Base-by-base conservation (phyloP, 2,113 vertebrate genomes). In the Hystrix brachyura region DNA sequence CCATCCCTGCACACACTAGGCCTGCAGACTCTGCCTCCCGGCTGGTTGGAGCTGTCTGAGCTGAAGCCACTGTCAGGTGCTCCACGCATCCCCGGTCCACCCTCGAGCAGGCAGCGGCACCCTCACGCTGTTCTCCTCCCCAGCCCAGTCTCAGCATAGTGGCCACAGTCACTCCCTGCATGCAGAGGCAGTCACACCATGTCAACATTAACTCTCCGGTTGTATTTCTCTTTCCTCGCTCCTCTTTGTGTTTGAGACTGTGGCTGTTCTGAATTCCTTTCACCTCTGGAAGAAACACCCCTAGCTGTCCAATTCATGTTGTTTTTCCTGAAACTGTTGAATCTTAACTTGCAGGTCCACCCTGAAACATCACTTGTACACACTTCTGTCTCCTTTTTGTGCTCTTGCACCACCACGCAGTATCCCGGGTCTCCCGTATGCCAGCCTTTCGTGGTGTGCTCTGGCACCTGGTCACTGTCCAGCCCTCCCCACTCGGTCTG, bases 31-130 rank as follows among this genome's bases (percentile, higher is more conserved):
- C 27, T 43, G 21, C 27, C 48, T 1, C 3, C 9, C 27, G 6
- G 62, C 43, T 0, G 5, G n/a, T 14, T 21, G 6, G 3, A 74
- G 62, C 25, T 65, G 2, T 15, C 6, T 3, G 27, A 81, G 43
- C 27, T 74, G 1, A 9, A 29, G 1, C 3, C 48, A 6, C 10
- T 0, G 7, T 34, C 0, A 0, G 0, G n/a, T 27, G 7, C 1
- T 51, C n/a, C 9, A 10, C 48, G 9, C 15, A 0, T 14, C n/a
- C 43, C n/a, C 13, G 29, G 23, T n/a, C 4, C 7, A 4, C 38
- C 5, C 5, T 25, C 5, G 1, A 15, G 38, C 19, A 48, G 32
- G 48, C 48, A 27, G 7, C 34, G 23, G 9, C 32, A 8, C 38
- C 1, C 48, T 10, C 43, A 17, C 64, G 23, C 34, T 13, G 12